Evolutionary conservation across 2,888 invertebrate species (phyloP), one percentile per base, ranked within the genome.

Genomic region (Pseudococcus jackbeardsleyi): DNA sequence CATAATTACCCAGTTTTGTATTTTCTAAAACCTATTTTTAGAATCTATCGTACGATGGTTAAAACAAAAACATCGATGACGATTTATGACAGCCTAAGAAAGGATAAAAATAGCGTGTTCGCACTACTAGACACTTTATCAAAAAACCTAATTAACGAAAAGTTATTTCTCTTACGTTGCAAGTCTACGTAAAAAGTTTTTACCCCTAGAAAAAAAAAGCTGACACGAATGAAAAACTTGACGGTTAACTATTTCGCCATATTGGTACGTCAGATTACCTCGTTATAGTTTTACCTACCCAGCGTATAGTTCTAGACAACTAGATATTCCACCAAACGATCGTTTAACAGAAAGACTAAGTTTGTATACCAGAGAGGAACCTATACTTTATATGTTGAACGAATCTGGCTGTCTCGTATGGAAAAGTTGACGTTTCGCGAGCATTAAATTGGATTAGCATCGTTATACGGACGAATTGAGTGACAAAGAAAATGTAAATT

Each of bases 401-500:
- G 64, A 8, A 64, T 15, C 2, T 64, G 68, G 26, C 19, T 68
- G 26, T 26, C 26, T 68, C 72, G 33, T 72, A 33, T 72, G 17
- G 39, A 17, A 72, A 72, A 72, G 33, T 33, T 72, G 72, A 72
- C 72, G 19, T 72, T 72, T 72, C 33, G 33, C 72, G 15, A 33
- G 39, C 33, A 72, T 72, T 72, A 33, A 72, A 72, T 72, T 72
- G 39, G 33, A 72, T 72, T 72, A 72, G 39, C 72, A 72, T 72
- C 72, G 72, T 72, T 72, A 72, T 33, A 33, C 72, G 72, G 33
- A 72, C 72, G 72, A 72, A 72, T 72, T 72, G 72, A 72, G 72
- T 72, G 72, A 72, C 72, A 72, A 72, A 72, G 72, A 33, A 64
- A 72, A 72, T 72, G 72, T 72, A 72, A 72, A 72, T 72, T 72